Conservation (phyloP, 2,888 invertebrate species). For the Drosophila anomalipes region DNA sequence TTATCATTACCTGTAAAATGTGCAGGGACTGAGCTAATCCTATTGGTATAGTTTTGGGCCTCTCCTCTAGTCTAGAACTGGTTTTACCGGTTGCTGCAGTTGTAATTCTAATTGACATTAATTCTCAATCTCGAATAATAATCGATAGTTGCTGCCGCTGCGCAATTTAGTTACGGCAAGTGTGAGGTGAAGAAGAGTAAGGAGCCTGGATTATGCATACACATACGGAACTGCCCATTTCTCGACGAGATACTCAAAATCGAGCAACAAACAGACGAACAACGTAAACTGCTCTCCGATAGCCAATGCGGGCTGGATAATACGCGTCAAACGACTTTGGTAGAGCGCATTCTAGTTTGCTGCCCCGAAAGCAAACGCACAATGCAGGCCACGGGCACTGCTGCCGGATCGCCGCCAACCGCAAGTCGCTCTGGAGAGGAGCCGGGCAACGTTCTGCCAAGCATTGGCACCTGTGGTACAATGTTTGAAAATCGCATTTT, state of each 20-base stretch:
- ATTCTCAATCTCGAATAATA: conserved; percentile 12
- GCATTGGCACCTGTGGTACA: conserved; percentile 86
- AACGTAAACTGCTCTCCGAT: conserved; percentile 57
- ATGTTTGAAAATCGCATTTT: conserved; percentile 87
- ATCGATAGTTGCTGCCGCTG: conserved; percentile 26
- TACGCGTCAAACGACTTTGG: conserved; percentile 43
- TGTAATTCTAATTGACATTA: conserved; percentile 19
- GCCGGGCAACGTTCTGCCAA: conserved; percentile 84
- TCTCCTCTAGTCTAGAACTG: conserved; percentile 20
- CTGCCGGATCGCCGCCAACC: background rate
- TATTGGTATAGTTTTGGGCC: background rate
- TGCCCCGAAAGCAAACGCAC: conserved; percentile 63
- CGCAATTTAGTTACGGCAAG: conserved; percentile 69
- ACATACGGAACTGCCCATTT: conserved; percentile 71
- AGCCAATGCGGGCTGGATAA: conserved; percentile 90
- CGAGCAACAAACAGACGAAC: conserved; percentile 35
- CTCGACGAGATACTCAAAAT: conserved; percentile 60
- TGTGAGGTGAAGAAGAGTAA: conserved; percentile 68
- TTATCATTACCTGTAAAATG: background rate
- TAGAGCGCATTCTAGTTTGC: conserved; percentile 87
- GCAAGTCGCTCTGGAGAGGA: conserved; percentile 6
- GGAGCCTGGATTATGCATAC: conserved; percentile 75
- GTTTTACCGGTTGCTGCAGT: conserved; percentile 52
- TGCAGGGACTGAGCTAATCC: background rate
- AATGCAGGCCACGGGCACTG: background rate